phyloP scores from a whole-genome alignment of 2,797 vertebrate species.

The Notamacropus eugenii region DNA sequence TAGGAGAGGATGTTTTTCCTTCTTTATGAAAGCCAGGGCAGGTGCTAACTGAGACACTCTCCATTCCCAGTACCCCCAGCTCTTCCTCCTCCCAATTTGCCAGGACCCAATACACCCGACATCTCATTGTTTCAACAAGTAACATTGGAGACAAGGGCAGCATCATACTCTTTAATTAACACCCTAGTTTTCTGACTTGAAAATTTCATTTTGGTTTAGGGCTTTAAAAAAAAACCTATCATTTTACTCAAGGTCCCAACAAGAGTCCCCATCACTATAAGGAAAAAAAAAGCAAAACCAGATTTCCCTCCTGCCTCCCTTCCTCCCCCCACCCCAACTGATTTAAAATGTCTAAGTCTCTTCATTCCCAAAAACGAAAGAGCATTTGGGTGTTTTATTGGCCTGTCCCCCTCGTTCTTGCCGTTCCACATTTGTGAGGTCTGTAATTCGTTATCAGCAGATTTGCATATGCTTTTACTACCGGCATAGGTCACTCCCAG shows the following conservation, averaged over 20 bases:
- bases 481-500: constrained; percentile 76
- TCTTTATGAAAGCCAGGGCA: not conserved
- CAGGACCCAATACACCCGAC: not conserved
- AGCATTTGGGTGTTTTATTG: constrained; percentile 65
- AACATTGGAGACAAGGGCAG: not conserved
- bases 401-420: constrained; percentile 25
- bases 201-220: constrained; percentile 17
- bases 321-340: constrained; percentile 6
- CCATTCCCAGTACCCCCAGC: not conserved
- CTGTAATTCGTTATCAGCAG: constrained; percentile 73
- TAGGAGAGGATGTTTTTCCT: not conserved
- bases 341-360: constrained; percentile 60
- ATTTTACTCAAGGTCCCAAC: not conserved
- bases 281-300: constrained; percentile 39
- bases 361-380: constrained; percentile 60
- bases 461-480: constrained; percentile 79
- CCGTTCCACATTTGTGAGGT: not conserved
- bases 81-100: not conserved
- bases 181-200: not conserved
- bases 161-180: constrained; percentile 8
- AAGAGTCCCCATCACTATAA: not conserved
- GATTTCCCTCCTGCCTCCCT: not conserved
- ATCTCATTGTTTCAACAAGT: not conserved
- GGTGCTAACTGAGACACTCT: not conserved
- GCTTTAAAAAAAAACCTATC: constrained; percentile 27